Evolutionary conservation across 2,113 vertebrate species (phyloP).

Genomic region (Gymnobelideus leadbeateri): DNA sequence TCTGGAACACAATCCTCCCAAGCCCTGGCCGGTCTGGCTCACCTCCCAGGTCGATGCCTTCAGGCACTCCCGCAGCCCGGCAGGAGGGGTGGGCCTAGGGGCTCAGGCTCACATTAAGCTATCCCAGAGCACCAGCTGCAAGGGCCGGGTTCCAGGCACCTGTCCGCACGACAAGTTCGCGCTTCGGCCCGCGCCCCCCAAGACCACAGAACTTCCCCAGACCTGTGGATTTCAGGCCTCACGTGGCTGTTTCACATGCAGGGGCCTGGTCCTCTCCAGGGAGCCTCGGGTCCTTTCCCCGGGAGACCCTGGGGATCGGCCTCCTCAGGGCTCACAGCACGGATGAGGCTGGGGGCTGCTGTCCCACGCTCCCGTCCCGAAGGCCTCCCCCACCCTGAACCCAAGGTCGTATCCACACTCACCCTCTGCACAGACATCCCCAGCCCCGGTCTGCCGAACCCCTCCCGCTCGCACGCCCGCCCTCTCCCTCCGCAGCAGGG

Average conservation of each 20-base stretch:
- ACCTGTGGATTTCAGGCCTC: not conserved
- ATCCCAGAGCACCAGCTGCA: not conserved
- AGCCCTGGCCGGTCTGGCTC: not conserved
- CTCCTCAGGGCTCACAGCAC: not conserved
- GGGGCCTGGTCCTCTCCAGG: not conserved
- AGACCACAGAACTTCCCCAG: not conserved
- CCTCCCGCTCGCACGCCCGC: not conserved
- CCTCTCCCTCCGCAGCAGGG: not conserved
- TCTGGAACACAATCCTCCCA: not conserved
- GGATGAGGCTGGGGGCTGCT: not conserved
- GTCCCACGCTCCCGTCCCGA: no score
- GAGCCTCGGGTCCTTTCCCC: not conserved
- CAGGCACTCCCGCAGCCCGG: not conserved
- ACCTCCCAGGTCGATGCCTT: not conserved
- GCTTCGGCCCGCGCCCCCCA: no score
- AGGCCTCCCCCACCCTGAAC: no score
- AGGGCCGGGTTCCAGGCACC: not conserved
- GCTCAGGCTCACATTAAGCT: not conserved
- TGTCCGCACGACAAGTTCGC: no score
- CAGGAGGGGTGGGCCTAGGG: no score
- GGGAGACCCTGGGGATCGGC: no score
- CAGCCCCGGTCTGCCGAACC: not conserved
- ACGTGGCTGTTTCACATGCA: not conserved
- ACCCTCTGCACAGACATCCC: not conserved
- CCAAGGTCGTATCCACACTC: not conserved